A percentile compares a stretch with the other conserved stretches of the same genome.
Evolutionary conservation across 1,140 invertebrate genomes (phyloP).

Genomic region (Macrosteles quadrilineatus): DNA sequence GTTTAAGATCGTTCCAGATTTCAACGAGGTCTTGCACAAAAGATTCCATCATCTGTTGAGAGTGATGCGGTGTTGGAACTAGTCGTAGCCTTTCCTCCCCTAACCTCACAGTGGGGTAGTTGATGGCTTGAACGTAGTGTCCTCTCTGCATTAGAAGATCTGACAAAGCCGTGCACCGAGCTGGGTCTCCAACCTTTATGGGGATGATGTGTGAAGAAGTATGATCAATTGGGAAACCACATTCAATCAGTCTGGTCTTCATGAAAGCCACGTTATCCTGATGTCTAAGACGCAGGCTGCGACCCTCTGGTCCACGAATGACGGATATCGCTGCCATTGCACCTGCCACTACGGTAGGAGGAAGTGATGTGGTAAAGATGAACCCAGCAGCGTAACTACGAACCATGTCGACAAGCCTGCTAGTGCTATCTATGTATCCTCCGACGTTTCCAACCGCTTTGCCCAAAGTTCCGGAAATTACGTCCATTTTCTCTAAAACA

Average conservation of each 20-base stretch:
- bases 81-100: conserved; percentile 91
- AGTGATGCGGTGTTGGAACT: conserved; percentile 94
- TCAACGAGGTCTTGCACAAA: conserved; percentile 73
- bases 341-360: conserved; percentile 89
- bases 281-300: conserved; percentile 71
- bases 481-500: conserved; percentile 87
- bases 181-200: conserved; percentile 86
- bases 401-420: conserved; percentile 85
- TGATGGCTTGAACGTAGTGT: conserved; percentile 97
- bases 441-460: conserved; percentile 98
- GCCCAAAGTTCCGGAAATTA: conserved; percentile 91
- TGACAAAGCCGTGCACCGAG: conserved; percentile 75
- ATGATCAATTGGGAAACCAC: conserved; percentile 86
- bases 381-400: conserved; percentile 94
- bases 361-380: conserved; percentile 97
- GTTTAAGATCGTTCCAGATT: conserved; percentile 38
- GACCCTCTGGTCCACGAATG: conserved; percentile 85
- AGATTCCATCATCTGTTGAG: conserved; percentile 82
- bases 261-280: conserved; percentile 88
- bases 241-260: conserved; percentile 70
- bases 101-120: conserved; percentile 94
- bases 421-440: conserved; percentile 89
- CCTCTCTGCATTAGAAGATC: conserved; percentile 82
- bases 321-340: conserved; percentile 77
- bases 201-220: conserved; percentile 97